A percentile compares a stretch with the other conserved stretches of the same genome.
phyloP scores from a whole-genome alignment of 2,113 vertebrate species.

The Vulpes vulpes region DNA sequence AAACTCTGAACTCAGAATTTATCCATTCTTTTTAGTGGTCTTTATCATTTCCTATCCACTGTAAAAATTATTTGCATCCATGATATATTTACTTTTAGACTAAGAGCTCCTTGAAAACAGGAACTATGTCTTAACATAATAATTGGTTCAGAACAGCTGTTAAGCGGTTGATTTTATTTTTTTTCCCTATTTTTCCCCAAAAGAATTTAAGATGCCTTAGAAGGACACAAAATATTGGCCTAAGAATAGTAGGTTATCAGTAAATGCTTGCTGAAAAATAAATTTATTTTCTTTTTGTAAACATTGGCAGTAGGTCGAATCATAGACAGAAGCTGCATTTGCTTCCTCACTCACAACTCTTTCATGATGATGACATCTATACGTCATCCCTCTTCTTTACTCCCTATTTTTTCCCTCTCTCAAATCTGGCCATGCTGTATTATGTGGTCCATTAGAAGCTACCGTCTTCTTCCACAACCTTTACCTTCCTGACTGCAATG shows the following conservation, averaged over 20 bases:
- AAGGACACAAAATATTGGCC: constrained; percentile 1
- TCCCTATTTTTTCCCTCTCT: background rate
- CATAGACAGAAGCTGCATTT: background rate
- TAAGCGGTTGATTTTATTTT: constrained; percentile 24
- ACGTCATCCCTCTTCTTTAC: background rate
- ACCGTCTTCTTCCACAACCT: background rate
- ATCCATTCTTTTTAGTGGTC: background rate
- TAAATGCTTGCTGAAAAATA: background rate
- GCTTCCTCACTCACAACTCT: background rate
- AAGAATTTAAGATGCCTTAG: constrained; percentile 50
- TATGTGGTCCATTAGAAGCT: background rate
- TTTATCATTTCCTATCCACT: background rate
- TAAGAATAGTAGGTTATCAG: background rate
- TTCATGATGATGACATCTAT: too few species aligned
- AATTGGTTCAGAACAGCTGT: background rate
- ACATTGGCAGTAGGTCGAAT: background rate
- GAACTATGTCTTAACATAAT: constrained; percentile 25
- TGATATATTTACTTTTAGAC: background rate
- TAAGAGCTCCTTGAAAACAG: constrained; percentile 21
- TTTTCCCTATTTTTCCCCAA: background rate
- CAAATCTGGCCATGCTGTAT: background rate
- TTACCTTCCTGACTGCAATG: background rate
- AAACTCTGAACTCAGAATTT: constrained; percentile 33
- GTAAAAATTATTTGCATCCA: background rate
- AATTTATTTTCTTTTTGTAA: background rate